These are phyloP conservation scores for Sciurus vulgaris DNA, from an alignment of 2,797 vertebrate genomes.

Conservation along the genomic window DNA sequence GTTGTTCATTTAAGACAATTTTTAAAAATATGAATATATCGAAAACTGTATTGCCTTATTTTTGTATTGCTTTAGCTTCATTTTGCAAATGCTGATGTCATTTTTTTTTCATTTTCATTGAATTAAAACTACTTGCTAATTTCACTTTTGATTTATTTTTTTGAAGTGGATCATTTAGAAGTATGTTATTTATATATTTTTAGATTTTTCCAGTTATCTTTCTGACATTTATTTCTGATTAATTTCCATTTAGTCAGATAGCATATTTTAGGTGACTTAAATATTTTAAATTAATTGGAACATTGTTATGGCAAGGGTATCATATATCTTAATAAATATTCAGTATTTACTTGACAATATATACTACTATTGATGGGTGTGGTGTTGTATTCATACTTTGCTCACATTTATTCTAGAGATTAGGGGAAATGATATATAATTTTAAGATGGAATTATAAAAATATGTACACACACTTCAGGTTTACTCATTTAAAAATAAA, in stretches of 20 bases:
- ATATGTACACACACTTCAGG: neutral
- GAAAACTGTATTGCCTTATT: neutral
- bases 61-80: neutral
- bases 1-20: no score
- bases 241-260: neutral
- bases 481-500: neutral
- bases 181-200: neutral
- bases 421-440: neutral
- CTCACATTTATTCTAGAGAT: neutral
- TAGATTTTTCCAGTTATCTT: neutral
- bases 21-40: neutral
- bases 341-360: neutral
- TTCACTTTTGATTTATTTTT: neutral
- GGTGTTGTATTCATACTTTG: neutral
- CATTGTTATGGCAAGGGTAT: neutral
- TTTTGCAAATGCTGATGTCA: neutral
- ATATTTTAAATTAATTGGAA: neutral
- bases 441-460: neutral
- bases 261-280: neutral
- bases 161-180: neutral
- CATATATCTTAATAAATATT: neutral
- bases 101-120: neutral
- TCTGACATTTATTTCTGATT: neutral
- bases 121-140: neutral
- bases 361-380: neutral